Base-by-base conservation (phyloP, 1,140 invertebrate species). In the Apis laboriosa region DNA sequence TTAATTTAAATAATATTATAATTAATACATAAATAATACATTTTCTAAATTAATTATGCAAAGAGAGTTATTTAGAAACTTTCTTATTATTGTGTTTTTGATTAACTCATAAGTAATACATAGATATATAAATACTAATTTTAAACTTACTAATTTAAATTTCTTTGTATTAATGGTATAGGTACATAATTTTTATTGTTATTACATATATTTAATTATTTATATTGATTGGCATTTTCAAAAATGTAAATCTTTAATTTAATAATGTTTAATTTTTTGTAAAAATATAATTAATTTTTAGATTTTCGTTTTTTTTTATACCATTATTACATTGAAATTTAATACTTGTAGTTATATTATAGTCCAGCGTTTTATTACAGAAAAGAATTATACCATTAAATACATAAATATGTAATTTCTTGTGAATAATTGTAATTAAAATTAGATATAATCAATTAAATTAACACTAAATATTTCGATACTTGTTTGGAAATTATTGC, bases 241-340 rank as follows among this genome's bases (percentile, higher is more conserved):
- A 71, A 70, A 15, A 9, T 79, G 24, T 2, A 53, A 51, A 19
- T 51, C 1, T 4, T 51, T 9, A 49, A 72, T 49, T 51, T 9
- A 49, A 72, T 49, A 60, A 11, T 7, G 0, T 66, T 0, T 66
- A 34, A 17, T 78, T 77, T 86, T 86, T 80, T 84, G 24, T 63
- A 51, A 43, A 43, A 17, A 15, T 7, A 49, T 68, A 24, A 43
- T 28, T 19, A 5, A 53, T 55, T 49, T 9, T 61, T 15, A n/a
- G 61, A 49, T 28, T 55, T 73, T 3, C 24, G 66, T 77, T 81
- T 72, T 77, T 86, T 84, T 88, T 90, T 90, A 80, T 92, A 90
- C 84, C 85, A 90, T 88, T 88, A 77, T 67, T 88, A 91, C 89
- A 91, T 88, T 84, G 90, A 91, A 91, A 77, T 87, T 88, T 60